These are phyloP conservation scores for Episyrphus balteatus DNA, from an alignment of 1,140 invertebrate species.

Conservation along the genomic window DNA sequence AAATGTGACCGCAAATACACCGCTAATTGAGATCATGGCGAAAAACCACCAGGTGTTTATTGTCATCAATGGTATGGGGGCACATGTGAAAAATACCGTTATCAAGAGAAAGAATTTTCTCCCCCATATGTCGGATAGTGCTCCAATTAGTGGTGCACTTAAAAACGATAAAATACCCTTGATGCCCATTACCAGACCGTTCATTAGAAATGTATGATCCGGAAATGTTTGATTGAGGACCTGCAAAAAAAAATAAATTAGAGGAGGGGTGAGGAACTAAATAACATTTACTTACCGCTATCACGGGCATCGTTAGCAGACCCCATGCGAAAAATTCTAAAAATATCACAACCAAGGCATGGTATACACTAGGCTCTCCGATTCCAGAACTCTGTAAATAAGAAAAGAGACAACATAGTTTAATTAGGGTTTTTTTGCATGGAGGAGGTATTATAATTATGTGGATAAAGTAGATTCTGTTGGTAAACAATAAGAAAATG, in stretches of 20 bases:
- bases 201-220: conserved; percentile 98
- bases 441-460: too few relatives aligned
- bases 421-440: too few relatives aligned
- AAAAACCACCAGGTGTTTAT: conserved; percentile 99
- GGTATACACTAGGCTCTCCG: conserved; percentile 89
- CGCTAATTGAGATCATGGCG: conserved; percentile 97
- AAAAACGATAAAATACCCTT: conserved; percentile 96
- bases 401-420: not conserved
- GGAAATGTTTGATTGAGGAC: conserved; percentile 95
- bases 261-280: not conserved
- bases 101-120: conserved; percentile 96
- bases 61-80: conserved; percentile 96
- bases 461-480: too few relatives aligned
- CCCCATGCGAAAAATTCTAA: conserved; percentile 99
- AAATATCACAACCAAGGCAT: conserved; percentile 98
- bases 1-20: conserved; percentile 97
- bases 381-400: conserved; percentile 55
- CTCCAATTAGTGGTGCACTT: conserved; percentile 91
- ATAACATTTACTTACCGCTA: conserved; percentile 59
- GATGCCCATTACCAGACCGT: conserved; percentile 97
- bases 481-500: too few relatives aligned
- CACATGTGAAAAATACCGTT: conserved; percentile 98
- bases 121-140: conserved; percentile 95
- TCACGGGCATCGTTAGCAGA: conserved; percentile 93
- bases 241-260: conserved; percentile 38